Conservation (phyloP, 2,797 vertebrate species). For the Gymnocypris eckloni region DNA sequence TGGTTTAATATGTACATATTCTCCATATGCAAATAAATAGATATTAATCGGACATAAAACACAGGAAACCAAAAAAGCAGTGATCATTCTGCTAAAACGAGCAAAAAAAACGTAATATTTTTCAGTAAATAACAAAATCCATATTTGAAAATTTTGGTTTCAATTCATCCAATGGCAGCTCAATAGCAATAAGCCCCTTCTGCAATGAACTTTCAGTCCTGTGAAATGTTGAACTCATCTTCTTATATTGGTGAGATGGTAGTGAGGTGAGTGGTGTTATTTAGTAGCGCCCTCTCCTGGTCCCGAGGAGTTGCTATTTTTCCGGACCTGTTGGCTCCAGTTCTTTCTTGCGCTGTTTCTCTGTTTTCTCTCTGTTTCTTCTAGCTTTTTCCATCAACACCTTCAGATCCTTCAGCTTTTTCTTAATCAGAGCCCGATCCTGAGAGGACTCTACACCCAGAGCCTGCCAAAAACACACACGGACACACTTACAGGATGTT, state of each 20-base stretch:
- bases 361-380: slow-evolving; percentile 89
- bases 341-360: slow-evolving; percentile 87
- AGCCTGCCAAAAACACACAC: slow-evolving; percentile 68
- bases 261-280: slow-evolving; percentile 65
- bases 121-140: slow-evolving; percentile 36
- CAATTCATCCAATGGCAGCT: slow-evolving; percentile 56
- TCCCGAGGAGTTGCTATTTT: slow-evolving; percentile 71
- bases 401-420: slow-evolving; percentile 95
- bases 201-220: slow-evolving; percentile 29
- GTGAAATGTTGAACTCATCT: slow-evolving; percentile 42
- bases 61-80: slow-evolving; percentile 63
- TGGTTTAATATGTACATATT: slow-evolving; percentile 53
- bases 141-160: slow-evolving; percentile 55
- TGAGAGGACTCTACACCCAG: slow-evolving; percentile 90
- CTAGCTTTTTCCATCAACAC: slow-evolving; percentile 88
- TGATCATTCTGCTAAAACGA: slow-evolving; percentile 49
- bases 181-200: slow-evolving; percentile 48
- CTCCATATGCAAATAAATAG: slow-evolving; percentile 76
- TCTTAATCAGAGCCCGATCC: slow-evolving; percentile 91
- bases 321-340: slow-evolving; percentile 81
- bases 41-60: slow-evolving; percentile 67
- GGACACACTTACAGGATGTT: slow-evolving; percentile 1
- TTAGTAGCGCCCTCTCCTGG: slow-evolving; percentile 75
- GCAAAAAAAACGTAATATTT: slow-evolving; percentile 51
- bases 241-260: slow-evolving; percentile 17